Percentiles rank a stretch among this genome's conserved stretches.
Evolutionary conservation across 2,888 invertebrate genomes (phyloP).

Genomic region (Pimpla rufipes): DNA sequence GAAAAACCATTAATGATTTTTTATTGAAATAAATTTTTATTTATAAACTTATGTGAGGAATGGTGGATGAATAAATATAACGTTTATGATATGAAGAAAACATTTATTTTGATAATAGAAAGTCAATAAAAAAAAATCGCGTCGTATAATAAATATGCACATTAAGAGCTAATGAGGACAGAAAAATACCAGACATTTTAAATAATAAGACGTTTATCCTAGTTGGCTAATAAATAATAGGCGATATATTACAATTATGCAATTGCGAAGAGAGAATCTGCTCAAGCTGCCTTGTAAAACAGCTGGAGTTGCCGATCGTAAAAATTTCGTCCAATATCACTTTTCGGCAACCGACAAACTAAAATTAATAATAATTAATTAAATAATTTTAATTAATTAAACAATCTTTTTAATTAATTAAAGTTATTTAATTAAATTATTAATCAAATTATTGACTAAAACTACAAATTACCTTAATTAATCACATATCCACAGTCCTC

Average conservation of each 20-base stretch:
- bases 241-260: conserved; percentile 14
- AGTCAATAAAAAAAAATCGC: conserved; percentile 17
- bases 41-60: no score
- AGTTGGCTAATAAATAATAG: conserved; percentile 43
- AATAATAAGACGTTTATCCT: background rate
- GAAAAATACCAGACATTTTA: conserved; percentile 4
- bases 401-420: no score
- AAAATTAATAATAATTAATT: background rate
- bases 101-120: conserved; percentile 58
- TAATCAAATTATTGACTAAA: no score
- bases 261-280: background rate
- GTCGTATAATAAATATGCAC: conserved; percentile 4
- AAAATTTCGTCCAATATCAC: background rate
- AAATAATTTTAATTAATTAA: no score
- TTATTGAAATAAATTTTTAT: background rate
- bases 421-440: no score
- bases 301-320: background rate
- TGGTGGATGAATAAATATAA: background rate
- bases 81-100: background rate
- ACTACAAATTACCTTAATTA: background rate
- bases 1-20: background rate
- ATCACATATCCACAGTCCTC: background rate
- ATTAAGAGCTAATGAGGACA: background rate
- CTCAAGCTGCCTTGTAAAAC: background rate
- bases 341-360: conserved; percentile 1